Conservation (phyloP, 2,113 vertebrate genomes). For the Odocoileus hemionus region DNA sequence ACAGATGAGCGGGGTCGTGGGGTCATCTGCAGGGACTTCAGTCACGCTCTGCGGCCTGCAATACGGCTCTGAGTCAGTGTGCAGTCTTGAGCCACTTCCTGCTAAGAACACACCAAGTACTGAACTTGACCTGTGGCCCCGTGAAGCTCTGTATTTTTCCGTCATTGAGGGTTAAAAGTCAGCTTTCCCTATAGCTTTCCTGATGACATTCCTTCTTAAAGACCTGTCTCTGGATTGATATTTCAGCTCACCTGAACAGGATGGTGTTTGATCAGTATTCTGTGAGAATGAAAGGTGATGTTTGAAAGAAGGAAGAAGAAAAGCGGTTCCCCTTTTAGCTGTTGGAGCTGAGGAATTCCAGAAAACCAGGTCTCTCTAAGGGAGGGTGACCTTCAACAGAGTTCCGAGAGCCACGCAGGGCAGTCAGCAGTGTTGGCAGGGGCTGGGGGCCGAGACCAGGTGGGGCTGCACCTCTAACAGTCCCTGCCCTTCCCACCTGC, state of each 20-base stretch:
- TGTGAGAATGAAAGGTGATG: neutral
- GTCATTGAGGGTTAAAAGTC: neutral
- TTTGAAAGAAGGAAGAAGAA: neutral
- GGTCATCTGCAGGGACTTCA: neutral
- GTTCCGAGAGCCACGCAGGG: neutral
- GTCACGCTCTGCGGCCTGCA: neutral
- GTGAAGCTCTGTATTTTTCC: neutral
- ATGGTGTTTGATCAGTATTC: neutral
- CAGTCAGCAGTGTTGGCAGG: neutral
- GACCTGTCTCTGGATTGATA: neutral
- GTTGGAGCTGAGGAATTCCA: neutral
- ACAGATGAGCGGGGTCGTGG: fast-evolving
- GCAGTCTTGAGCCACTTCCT: neutral
- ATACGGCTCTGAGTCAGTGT: neutral
- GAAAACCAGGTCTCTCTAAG: neutral
- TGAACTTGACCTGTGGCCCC: neutral
- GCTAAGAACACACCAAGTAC: neutral
- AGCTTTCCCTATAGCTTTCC: neutral
- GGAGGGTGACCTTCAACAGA: neutral
- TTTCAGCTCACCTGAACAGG: neutral
- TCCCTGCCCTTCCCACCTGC: neutral
- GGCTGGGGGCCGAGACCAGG: neutral
- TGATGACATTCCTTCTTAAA: neutral
- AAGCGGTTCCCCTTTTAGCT: neutral
- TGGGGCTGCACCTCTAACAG: neutral